Conservation (phyloP, 1,140 invertebrate genomes). For the Homarus americanus region DNA sequence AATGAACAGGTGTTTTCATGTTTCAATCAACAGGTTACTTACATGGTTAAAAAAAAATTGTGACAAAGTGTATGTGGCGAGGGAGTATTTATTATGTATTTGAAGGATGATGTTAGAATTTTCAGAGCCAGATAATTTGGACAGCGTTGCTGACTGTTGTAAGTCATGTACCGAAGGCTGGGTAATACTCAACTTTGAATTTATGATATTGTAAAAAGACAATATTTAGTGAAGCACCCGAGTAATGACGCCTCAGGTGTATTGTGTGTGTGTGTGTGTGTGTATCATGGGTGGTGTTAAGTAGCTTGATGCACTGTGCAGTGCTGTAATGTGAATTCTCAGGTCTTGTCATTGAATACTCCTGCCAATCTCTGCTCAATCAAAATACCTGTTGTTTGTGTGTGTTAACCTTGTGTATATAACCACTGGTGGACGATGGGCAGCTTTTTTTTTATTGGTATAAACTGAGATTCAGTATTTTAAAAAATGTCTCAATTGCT, state of each 20-base stretch:
- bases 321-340: slow-evolving; percentile 1
- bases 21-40: background rate
- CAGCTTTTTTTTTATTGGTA: background rate
- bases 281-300: background rate
- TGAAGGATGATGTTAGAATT: background rate
- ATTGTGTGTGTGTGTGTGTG: background rate
- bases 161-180: background rate
- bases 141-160: background rate
- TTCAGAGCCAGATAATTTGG: no score
- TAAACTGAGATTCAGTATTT: slow-evolving; percentile 3
- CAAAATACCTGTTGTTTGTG: background rate
- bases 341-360: background rate
- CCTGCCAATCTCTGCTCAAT: background rate
- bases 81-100: background rate
- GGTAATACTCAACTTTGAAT: background rate
- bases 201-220: background rate
- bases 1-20: background rate
- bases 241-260: no score
- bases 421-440: background rate
- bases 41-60: background rate
- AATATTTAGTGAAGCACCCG: no score
- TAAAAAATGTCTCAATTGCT: background rate
- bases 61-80: background rate
- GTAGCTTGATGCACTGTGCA: background rate
- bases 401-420: background rate